phyloP scores from a whole-genome alignment of 2,888 invertebrate species.

The Oasisia sp. region DNA sequence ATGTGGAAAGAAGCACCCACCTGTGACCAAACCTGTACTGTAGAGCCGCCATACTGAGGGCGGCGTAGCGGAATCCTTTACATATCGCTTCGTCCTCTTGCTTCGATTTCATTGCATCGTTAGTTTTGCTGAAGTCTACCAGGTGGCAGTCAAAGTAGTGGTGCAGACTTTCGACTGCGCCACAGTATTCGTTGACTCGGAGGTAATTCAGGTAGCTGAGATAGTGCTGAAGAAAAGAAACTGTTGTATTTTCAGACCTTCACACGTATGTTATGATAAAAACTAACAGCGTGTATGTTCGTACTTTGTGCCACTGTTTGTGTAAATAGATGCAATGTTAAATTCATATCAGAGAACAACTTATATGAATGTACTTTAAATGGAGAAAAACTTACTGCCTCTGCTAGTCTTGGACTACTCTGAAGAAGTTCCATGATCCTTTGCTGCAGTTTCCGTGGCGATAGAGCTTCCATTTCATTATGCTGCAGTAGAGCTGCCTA shows the following conservation, averaged over 20 bases:
- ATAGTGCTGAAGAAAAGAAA: slow-evolving; percentile 76
- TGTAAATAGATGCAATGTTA: not conserved
- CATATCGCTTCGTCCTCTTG: slow-evolving; percentile 57
- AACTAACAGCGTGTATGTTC: no score
- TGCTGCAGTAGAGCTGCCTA: slow-evolving; percentile 74
- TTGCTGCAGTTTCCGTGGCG: slow-evolving; percentile 80
- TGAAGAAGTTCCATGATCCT: slow-evolving; percentile 78
- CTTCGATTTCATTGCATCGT: slow-evolving; percentile 22
- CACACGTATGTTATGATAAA: no score
- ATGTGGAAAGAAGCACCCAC: slow-evolving; percentile 67
- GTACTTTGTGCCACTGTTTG: not conserved
- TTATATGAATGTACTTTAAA: no score
- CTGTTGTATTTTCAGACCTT: not conserved
- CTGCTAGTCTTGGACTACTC: slow-evolving; percentile 82
- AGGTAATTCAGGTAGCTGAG: slow-evolving; percentile 90
- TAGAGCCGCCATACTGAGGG: slow-evolving; percentile 88
- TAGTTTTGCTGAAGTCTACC: slow-evolving; percentile 23
- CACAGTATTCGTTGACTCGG: slow-evolving; percentile 87
- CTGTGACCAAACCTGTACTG: slow-evolving; percentile 87
- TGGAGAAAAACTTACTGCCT: slow-evolving; percentile 75
- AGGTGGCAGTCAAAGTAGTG: slow-evolving; percentile 80
- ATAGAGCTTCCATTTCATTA: slow-evolving; percentile 82
- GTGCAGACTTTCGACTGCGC: slow-evolving; percentile 81
- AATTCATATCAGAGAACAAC: not conserved
- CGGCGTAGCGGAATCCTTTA: slow-evolving; percentile 76